A percentile compares a stretch with the other conserved stretches of the same genome.
phyloP scores from a whole-genome alignment of 2,888 invertebrate species.

The Podotricha telesiphe region DNA sequence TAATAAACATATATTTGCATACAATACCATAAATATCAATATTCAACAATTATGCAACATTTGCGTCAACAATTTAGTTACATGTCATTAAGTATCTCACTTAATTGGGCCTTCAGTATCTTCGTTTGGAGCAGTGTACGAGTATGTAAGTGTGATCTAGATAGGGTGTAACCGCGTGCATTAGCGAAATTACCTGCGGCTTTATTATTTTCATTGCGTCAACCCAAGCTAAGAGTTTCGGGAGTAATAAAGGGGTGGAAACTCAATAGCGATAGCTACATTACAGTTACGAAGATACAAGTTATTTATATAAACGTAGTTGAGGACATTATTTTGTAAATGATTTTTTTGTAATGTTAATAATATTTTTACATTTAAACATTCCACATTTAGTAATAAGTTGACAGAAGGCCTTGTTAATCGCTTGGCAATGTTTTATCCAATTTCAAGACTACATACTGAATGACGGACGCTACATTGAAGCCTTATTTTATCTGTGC shows the following conservation, averaged over 20 bases:
- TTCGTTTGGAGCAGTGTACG: conserved; percentile 51
- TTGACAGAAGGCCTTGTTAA: too few relatives aligned
- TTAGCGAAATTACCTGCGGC: conserved; percentile 82
- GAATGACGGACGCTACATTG: too few relatives aligned
- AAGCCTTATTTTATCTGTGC: too few relatives aligned
- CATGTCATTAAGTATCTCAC: conserved; percentile 31
- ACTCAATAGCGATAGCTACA: conserved; percentile 28
- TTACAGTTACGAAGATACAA: conserved; percentile 14
- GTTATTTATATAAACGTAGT: conserved; percentile 7
- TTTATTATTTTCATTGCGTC: conserved; percentile 82
- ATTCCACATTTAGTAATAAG: too few relatives aligned
- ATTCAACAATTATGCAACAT: conserved; percentile 9
- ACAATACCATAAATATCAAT: not conserved
- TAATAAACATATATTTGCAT: too few relatives aligned
- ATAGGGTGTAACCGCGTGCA: conserved; percentile 81
- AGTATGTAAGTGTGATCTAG: conserved; percentile 75
- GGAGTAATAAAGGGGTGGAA: conserved; percentile 52
- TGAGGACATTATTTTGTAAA: conserved; percentile 1
- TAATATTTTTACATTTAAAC: too few relatives aligned
- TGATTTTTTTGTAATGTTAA: too few relatives aligned
- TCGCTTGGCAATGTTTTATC: too few relatives aligned
- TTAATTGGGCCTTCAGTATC: conserved; percentile 77
- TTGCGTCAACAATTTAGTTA: conserved; percentile 21
- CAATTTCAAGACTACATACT: too few relatives aligned
- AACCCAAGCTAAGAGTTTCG: conserved; percentile 61